phyloP scores from a whole-genome alignment of 2,888 invertebrate species.

The Mermis nigrescens region DNA sequence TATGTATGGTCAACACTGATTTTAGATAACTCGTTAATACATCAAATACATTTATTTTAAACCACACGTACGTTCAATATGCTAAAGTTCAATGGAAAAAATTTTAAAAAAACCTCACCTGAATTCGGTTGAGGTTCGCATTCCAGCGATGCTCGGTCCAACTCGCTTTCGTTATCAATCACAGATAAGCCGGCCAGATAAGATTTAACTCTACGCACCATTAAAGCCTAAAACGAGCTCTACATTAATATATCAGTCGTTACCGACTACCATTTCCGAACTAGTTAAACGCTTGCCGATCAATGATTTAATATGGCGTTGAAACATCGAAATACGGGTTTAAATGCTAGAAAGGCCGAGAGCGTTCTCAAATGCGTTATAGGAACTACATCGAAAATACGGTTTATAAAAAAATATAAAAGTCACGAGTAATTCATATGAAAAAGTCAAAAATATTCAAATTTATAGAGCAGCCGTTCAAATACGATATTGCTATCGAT shows the following conservation, averaged over 20 bases:
- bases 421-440: too few species aligned
- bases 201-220: conserved; percentile 87
- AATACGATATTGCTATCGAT: too few species aligned
- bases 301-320: conserved; percentile 1
- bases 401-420: too few species aligned
- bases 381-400: too few species aligned
- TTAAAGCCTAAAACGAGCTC: conserved; percentile 54
- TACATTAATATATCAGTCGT: too few species aligned
- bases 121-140: conserved; percentile 46
- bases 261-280: not conserved
- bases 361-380: too few species aligned
- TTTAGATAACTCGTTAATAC: too few species aligned
- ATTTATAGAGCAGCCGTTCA: too few species aligned
- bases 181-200: conserved; percentile 79
- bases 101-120: conserved; percentile 13
- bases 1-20: too few species aligned
- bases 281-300: not conserved
- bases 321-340: not conserved
- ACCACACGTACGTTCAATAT: too few species aligned
- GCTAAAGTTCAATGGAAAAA: not conserved
- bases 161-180: conserved; percentile 68
- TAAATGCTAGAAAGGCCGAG: not conserved
- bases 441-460: too few species aligned
- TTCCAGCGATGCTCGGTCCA: conserved; percentile 68
- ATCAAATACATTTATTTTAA: too few species aligned